A percentile compares a stretch with the other conserved stretches of the same genome.
phyloP scores from a whole-genome alignment of 2,797 vertebrate species.

The Myoxocephalus aenaeus region DNA sequence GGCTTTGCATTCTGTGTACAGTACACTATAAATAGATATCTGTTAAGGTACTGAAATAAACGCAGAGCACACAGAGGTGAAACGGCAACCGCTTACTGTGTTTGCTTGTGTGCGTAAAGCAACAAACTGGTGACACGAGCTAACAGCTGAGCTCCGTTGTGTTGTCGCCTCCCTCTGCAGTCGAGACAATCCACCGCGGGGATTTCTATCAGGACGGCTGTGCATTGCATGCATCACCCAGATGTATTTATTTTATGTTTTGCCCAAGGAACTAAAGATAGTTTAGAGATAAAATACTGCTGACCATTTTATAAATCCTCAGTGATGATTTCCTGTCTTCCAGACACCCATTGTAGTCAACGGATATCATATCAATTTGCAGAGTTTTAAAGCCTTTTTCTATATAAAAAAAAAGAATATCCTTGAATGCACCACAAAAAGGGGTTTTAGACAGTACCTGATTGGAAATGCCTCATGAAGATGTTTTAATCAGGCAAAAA shows the following conservation, averaged over 20 bases:
- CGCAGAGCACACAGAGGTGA: not conserved
- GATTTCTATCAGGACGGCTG: not conserved
- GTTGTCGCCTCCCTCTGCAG: not conserved
- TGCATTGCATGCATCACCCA: not conserved
- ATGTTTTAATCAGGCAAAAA: not conserved
- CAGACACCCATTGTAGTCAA: not conserved
- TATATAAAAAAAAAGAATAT: not conserved
- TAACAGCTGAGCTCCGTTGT: constrained; percentile 2
- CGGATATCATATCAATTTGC: not conserved
- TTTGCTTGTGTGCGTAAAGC: constrained; percentile 5
- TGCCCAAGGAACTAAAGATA: not conserved
- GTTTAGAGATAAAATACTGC: not conserved
- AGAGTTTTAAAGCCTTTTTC: not conserved
- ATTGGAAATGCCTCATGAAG: not conserved
- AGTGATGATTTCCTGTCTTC: not conserved
- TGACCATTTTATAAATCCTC: not conserved
- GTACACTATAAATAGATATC: not conserved
- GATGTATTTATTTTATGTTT: not conserved
- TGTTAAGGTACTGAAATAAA: not conserved
- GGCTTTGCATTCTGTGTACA: not conserved
- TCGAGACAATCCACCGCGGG: not conserved
- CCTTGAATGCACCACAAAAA: not conserved
- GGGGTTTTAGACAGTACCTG: not conserved
- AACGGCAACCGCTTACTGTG: not conserved
- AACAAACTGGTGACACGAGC: constrained; percentile 20